These are phyloP conservation scores for Caenorhabditis sp. DNA, from an alignment of 2,888 invertebrate species.

Conservation along the genomic window DNA sequence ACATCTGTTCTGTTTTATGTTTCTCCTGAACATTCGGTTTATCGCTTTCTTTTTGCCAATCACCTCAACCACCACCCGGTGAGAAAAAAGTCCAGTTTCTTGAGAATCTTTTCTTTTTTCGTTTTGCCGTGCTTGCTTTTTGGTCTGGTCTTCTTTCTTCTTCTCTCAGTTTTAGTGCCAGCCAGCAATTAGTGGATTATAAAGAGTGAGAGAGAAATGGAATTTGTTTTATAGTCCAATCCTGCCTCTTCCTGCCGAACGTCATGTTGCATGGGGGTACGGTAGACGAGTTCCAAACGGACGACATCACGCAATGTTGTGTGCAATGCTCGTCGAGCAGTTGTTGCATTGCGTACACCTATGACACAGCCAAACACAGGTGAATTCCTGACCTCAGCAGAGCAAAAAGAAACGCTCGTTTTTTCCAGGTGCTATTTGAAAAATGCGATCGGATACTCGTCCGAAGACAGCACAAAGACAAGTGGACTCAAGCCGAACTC, in stretches of 20 bases:
- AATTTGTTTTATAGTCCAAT: slow-evolving; percentile 70
- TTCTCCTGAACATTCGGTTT: slow-evolving; percentile 44
- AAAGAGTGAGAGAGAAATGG: neutral
- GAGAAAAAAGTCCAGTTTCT: slow-evolving; percentile 26
- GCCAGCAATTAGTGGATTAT: slow-evolving; percentile 12
- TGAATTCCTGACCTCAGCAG: slow-evolving; percentile 15
- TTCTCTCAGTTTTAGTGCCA: slow-evolving; percentile 1
- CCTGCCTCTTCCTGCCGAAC: slow-evolving; percentile 78
- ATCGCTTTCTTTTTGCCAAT: neutral
- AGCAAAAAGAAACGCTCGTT: neutral
- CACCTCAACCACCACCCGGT: slow-evolving; percentile 18
- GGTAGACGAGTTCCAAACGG: slow-evolving; percentile 76
- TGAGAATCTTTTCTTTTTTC: neutral
- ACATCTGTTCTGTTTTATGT: slow-evolving; percentile 41
- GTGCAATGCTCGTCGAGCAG: slow-evolving; percentile 66
- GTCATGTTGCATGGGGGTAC: slow-evolving; percentile 77
- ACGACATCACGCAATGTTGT: slow-evolving; percentile 72
- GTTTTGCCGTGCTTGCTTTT: slow-evolving; percentile 15
- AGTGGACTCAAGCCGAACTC: slow-evolving; percentile 79
- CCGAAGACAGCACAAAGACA: slow-evolving; percentile 71
- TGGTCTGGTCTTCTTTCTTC: slow-evolving; percentile 3
- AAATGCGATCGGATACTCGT: slow-evolving; percentile 77
- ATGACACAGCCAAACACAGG: slow-evolving; percentile 63
- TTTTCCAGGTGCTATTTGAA: slow-evolving; percentile 76
- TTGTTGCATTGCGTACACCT: slow-evolving; percentile 78